phyloP scores from a whole-genome alignment of 2,797 vertebrate genomes.

The Pseudomugil tenellus region DNA sequence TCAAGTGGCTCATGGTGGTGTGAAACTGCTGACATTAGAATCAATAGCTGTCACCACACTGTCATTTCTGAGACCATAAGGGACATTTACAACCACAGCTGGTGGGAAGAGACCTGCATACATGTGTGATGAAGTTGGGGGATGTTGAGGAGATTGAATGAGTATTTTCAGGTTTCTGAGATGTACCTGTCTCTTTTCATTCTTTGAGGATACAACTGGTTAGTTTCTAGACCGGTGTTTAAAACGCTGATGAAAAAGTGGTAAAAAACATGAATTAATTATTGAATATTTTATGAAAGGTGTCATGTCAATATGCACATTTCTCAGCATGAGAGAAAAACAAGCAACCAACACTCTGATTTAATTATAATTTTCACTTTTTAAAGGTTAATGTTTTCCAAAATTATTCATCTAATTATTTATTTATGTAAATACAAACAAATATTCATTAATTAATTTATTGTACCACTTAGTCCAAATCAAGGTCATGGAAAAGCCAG shows the following conservation, averaged over 20 bases:
- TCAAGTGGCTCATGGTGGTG: slow-evolving; percentile 38
- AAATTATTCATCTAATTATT: no score
- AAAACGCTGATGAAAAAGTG: no score
- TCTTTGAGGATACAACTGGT: neutral
- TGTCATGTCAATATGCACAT: neutral
- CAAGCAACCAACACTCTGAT: neutral
- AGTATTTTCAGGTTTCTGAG: slow-evolving; percentile 19
- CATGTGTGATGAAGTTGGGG: slow-evolving; percentile 29
- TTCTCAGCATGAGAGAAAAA: neutral
- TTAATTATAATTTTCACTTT: neutral
- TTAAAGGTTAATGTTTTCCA: neutral
- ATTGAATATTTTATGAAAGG: no score
- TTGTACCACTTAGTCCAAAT: no score
- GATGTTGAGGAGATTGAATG: slow-evolving; percentile 13
- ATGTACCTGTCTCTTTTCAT: slow-evolving; percentile 18
- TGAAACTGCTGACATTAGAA: slow-evolving; percentile 72
- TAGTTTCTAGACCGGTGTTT: slow-evolving; percentile 1
- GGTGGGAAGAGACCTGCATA: slow-evolving; percentile 46
- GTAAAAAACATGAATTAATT: no score
- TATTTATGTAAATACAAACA: neutral
- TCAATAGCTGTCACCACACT: slow-evolving; percentile 74
- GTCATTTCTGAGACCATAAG: slow-evolving; percentile 36
- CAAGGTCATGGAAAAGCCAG: no score
- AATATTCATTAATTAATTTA: neutral
- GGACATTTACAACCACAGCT: slow-evolving; percentile 36